phyloP scores from a whole-genome alignment of 2,888 invertebrate species.

The Furcula furcula region DNA sequence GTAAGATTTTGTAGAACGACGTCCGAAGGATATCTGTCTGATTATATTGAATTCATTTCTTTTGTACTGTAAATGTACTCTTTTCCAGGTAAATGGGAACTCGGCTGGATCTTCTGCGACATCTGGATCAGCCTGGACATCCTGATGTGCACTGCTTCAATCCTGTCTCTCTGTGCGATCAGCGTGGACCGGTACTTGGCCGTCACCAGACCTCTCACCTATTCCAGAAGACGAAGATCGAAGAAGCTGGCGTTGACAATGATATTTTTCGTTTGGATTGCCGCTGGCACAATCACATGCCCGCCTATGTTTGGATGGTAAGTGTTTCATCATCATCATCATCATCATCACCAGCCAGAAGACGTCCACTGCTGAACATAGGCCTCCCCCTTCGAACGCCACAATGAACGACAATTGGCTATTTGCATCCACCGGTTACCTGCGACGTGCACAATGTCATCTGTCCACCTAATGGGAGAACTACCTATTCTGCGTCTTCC shows the following conservation, averaged over 20 bases:
- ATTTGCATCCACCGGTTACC: no score
- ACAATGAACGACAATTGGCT: no score
- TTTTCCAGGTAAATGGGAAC: constrained; percentile 89
- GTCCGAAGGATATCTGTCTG: no score
- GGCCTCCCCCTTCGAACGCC: no score
- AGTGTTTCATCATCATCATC: constrained; percentile 36
- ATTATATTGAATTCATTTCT: no score
- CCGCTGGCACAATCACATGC: constrained; percentile 95
- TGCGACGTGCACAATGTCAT: no score
- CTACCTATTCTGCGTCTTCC: no score
- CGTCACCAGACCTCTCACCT: constrained; percentile 95
- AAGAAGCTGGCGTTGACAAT: constrained; percentile 92
- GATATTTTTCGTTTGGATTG: constrained; percentile 94
- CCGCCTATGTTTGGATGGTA: constrained; percentile 97
- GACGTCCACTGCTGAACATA: no score
- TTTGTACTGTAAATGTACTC: no score
- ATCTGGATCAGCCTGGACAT: constrained; percentile 97
- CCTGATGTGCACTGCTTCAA: constrained; percentile 95
- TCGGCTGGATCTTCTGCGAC: constrained; percentile 93
- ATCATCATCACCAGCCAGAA: no score
- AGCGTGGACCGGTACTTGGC: constrained; percentile 95
- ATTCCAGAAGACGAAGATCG: constrained; percentile 93
- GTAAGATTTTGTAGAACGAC: no score
- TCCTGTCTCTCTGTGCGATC: constrained; percentile 95
- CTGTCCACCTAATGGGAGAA: no score